Base-by-base conservation (phyloP, 2,888 invertebrate genomes). In the Napeogenes sylphis region DNA sequence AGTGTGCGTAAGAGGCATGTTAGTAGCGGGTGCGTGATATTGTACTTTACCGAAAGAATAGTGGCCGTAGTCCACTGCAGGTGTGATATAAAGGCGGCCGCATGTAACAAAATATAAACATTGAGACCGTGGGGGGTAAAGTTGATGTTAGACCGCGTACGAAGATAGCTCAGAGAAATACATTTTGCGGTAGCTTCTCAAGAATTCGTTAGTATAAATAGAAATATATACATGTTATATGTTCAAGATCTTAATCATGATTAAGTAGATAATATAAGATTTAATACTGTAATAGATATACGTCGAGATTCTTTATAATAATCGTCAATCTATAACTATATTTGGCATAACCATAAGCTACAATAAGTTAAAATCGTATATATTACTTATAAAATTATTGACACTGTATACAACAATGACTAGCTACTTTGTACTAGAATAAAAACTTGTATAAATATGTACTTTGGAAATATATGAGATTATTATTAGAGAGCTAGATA, bases 1-100 rank as follows among this genome's bases (percentile, higher is more conserved):
- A 76, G 85, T 83, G 80, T 81, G 81, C 80, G 84, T 86, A 83
- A 80, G 84, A 75, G 83, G 79, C 75, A 81, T 82, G 90, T 91
- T 91, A 91, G 91, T 88, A 75, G 87, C 86, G 85, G 86, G 88
- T 87, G 92, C 93, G 91, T 93, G 93, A 92, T 92, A 92, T 90
- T 92, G 93, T 93, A 93, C 93, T 87, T 93, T 93, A 93, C 93
- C 93, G 84, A 93, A 88, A 86, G 92, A 92, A 83, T 93, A 91
- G 87, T 89, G 91, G 82, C 85, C 91, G 88, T 92, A 92, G 86
- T 93, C 93, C 92, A 91, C 93, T 93, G 93, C 90, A 86, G 89
- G 89, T 87, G 89, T 87, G 90, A 90, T 84, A 86, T 84, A 88
- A 85, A 86, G 90, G 86, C 90, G 84, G 90, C 91, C 91, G 91